phyloP scores from a whole-genome alignment of 2,797 vertebrate genomes.

The Myotis vivesi region DNA sequence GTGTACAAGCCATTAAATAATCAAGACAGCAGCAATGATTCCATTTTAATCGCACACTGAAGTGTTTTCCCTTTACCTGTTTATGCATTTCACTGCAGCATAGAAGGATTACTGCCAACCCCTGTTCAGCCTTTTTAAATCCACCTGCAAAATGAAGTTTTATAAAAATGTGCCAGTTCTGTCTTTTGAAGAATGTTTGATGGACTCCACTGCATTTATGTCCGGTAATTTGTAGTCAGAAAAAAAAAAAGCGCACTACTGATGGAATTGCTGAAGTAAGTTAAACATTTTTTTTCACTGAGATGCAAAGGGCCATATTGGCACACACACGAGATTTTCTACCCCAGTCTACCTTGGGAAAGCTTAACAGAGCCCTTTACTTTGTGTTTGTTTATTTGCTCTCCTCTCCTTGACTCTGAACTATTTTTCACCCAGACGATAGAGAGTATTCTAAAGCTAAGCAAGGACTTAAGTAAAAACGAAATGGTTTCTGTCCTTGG shows the following conservation, averaged over 20 bases:
- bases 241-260: not conserved
- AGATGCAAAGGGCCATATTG: not conserved
- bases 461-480: not conserved
- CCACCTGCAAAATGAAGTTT: not conserved
- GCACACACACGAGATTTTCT: not conserved
- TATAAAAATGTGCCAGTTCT: not conserved
- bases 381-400: slow-evolving; percentile 35
- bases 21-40: not conserved
- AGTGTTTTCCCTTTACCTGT: not conserved
- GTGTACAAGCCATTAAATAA: not conserved
- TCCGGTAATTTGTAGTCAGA: not conserved
- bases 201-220: not conserved
- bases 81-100: not conserved
- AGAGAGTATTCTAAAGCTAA: not conserved
- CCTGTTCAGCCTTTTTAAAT: not conserved
- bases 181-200: not conserved
- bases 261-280: not conserved
- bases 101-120: not conserved
- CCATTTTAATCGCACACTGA: not conserved
- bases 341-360: not conserved
- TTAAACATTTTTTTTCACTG: not conserved
- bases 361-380: not conserved
- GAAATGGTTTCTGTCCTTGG: not conserved
- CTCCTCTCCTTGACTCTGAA: not conserved
- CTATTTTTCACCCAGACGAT: not conserved